phyloP scores from a whole-genome alignment of 2,888 invertebrate species.

The Lasioglossum calceatum region DNA sequence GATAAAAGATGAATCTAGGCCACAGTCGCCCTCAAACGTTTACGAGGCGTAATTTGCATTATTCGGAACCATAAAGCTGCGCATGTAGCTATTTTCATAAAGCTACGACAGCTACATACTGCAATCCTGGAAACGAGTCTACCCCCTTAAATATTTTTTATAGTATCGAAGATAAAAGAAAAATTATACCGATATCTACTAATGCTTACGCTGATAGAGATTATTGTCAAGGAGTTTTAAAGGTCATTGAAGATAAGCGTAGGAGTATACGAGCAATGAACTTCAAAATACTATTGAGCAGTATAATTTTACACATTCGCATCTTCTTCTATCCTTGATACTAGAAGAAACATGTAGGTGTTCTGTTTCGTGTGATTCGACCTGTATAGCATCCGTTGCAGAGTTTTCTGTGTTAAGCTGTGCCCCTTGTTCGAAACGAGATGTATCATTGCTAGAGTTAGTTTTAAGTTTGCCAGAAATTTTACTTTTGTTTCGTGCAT shows the following conservation, averaged over 20 bases:
- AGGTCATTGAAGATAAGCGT: background rate
- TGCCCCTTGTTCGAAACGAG: conserved; percentile 39
- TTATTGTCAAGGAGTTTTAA: background rate
- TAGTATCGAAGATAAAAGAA: background rate
- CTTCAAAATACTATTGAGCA: background rate
- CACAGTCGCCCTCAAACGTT: no score
- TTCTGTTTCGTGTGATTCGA: background rate
- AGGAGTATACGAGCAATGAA: background rate
- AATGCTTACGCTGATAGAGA: background rate
- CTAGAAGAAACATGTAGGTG: background rate
- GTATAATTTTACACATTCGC: background rate
- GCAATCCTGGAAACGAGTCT: no score
- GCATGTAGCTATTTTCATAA: no score
- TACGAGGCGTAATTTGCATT: no score
- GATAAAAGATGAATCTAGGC: no score
- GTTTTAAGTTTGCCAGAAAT: conserved; percentile 51
- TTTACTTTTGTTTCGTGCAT: conserved; percentile 53
- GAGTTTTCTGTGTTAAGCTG: conserved; percentile 25
- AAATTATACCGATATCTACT: background rate
- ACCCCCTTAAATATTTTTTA: background rate
- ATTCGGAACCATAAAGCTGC: no score
- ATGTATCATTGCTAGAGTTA: conserved; percentile 42
- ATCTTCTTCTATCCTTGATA: background rate
- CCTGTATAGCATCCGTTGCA: background rate
- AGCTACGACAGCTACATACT: no score